Evolutionary conservation across 23 tunicate species (phyloP).

Genomic region (Ascidia mentula): DNA sequence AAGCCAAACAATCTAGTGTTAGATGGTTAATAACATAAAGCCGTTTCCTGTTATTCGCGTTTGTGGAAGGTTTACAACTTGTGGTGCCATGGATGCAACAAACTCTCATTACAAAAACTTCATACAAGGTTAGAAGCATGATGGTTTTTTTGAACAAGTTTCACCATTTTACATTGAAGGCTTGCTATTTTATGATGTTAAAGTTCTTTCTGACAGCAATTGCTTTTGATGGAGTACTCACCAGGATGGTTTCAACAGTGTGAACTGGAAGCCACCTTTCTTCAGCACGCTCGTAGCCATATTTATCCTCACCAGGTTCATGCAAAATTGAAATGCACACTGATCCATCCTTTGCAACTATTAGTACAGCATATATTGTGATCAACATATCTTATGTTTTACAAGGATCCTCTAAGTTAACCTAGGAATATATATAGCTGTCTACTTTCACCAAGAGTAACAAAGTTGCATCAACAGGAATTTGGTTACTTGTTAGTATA

Average conservation of each 20-base stretch:
- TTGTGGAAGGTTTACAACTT: not conserved
- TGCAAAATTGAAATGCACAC: constrained; percentile 79
- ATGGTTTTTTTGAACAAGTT: not conserved
- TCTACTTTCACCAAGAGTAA: no score
- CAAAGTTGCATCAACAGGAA: not conserved
- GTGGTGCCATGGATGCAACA: no score
- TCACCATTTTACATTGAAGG: no score
- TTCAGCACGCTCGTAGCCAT: constrained; percentile 61
- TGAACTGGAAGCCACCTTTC: constrained; percentile 86
- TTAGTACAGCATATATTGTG: no score
- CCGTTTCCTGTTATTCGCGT: not conserved
- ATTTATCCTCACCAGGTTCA: constrained; percentile 83
- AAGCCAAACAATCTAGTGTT: not conserved
- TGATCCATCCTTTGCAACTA: constrained; percentile 40
- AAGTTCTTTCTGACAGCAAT: no score
- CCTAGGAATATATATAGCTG: no score
- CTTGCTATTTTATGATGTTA: no score
- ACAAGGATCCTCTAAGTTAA: no score
- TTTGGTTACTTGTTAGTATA: no score
- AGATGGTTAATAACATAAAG: not conserved
- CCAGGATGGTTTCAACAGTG: constrained; percentile 69
- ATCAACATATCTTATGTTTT: no score
- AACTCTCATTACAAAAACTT: no score
- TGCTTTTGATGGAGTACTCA: not conserved
- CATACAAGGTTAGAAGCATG: no score